Percentiles rank a stretch among this genome's conserved stretches.
phyloP scores from a whole-genome alignment of 2,888 invertebrate species.

The Andrena hattorfiana region DNA sequence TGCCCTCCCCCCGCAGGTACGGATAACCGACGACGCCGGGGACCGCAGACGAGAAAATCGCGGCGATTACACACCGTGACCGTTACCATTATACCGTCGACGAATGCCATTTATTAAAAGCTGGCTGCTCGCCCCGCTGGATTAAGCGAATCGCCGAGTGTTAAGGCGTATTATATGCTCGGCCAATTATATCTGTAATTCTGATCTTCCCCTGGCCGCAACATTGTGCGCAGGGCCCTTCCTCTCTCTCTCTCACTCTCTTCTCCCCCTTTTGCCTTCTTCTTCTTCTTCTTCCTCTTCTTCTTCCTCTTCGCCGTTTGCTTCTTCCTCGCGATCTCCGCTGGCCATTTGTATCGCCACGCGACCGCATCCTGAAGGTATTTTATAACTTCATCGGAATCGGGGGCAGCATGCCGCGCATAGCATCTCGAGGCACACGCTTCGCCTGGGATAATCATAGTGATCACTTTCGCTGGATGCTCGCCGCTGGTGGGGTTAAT shows the following conservation, averaged over 20 bases:
- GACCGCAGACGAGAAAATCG: constrained; percentile 71
- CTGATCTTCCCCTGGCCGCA: constrained; percentile 30
- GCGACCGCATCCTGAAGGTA: constrained; percentile 17
- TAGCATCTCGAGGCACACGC: constrained; percentile 40
- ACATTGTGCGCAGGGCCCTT: background rate
- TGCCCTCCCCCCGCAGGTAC: constrained; percentile 1
- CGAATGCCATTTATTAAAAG: constrained; percentile 72
- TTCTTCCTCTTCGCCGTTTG: background rate
- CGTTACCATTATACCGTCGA: constrained; percentile 72
- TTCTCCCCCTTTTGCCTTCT: background rate
- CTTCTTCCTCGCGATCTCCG: constrained; percentile 1
- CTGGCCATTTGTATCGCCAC: constrained; percentile 32
- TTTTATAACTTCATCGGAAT: constrained; percentile 50
- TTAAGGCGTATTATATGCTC: constrained; percentile 65
- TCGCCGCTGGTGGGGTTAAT: background rate
- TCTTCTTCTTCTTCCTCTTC: background rate
- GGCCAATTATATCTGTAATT: constrained; percentile 63
- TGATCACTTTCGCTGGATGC: constrained; percentile 21
- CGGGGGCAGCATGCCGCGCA: constrained; percentile 40
- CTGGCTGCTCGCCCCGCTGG: constrained; percentile 44
- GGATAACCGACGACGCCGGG: constrained; percentile 55
- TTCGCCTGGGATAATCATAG: constrained; percentile 41
- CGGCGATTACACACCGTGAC: constrained; percentile 71
- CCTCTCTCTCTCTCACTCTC: background rate
- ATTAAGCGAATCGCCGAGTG: constrained; percentile 56